Evolutionary conservation across 1,140 invertebrate genomes (phyloP).

Genomic region (Stegodyphus dumicola): DNA sequence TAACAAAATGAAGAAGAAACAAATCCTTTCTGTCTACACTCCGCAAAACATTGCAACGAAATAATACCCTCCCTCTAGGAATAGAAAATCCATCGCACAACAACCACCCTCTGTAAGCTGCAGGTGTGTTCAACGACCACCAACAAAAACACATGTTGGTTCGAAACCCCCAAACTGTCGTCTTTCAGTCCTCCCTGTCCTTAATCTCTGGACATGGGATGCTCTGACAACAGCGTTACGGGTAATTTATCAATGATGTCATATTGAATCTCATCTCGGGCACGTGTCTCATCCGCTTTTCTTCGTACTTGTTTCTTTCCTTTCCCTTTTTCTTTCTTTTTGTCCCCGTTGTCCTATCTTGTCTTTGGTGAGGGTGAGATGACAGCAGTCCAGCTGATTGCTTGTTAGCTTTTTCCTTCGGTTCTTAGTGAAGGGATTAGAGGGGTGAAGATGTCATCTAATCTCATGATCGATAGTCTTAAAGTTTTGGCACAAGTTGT

Average conservation of each 20-base stretch:
- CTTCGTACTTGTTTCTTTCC: background rate
- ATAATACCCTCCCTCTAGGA: background rate
- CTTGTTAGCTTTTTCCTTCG: constrained; percentile 33
- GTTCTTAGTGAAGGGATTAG: constrained; percentile 1
- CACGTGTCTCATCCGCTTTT: background rate
- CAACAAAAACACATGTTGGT: constrained; percentile 15
- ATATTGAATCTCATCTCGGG: constrained; percentile 53
- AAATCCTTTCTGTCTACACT: too few relatives aligned
- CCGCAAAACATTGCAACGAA: too few relatives aligned
- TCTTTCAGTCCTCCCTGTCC: background rate
- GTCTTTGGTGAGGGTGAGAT: background rate
- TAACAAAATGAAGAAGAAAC: too few relatives aligned
- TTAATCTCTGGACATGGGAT: background rate
- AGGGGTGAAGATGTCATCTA: constrained; percentile 28
- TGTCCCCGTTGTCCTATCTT: background rate
- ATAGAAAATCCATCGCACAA: background rate
- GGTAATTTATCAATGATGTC: constrained; percentile 59
- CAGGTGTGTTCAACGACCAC: background rate
- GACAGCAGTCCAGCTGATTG: background rate
- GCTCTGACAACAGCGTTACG: constrained; percentile 31
- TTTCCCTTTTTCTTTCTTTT: background rate
- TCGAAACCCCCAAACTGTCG: background rate
- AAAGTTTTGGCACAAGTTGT: constrained; percentile 18
- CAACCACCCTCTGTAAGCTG: background rate
- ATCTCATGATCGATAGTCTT: constrained; percentile 34